Evolutionary conservation across 2,797 vertebrate genomes (phyloP), one percentile per base, ranked within the genome.

Genomic region (Protonibea diacanthus): DNA sequence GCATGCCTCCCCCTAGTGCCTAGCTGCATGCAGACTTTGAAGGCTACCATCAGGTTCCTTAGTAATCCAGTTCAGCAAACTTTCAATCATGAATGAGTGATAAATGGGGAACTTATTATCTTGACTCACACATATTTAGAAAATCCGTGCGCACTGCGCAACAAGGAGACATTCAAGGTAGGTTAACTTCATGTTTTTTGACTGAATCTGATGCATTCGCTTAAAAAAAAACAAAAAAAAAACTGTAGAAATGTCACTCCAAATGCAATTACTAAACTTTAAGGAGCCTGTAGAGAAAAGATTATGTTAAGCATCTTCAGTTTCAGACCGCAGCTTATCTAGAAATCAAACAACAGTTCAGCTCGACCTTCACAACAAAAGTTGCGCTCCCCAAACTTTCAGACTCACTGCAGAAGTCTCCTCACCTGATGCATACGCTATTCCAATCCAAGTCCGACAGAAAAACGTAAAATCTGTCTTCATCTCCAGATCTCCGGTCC

Each of bases 391-490:
- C 29, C 17, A 76, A 93, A 93, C 76, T 89, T 89, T 65, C 11
- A 17, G 23, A 6, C 49, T 66, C 29, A 1, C 44, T n/a, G 42
- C 3, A 17, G 23, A 61, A 8, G 66, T 78, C 25, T 79, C 20
- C 90, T 95, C 92, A 96, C 96, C 96, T 95, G 95, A 95, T 80
- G 93, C 90, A 66, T 82, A 94, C 12, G 86, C 91, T 88, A 96
- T 90, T 93, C 94, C 95, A 90, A 95, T 95, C 95, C 94, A 95
- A 94, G 93, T 95, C 92, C 95, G 93, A 92, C 92, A 95, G 94
- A 96, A 92, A 89, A 93, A 64, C 83, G 87, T 91, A 60, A 91
- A 92, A 80, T 94, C 92, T 90, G 92, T 95, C 95, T 95, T 96
- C 96, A 96, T 96, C 93, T 96, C 95, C 95, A 94, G 91, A 83